Conservation (phyloP, 2,113 vertebrate genomes). For the Noctilio leporinus region DNA sequence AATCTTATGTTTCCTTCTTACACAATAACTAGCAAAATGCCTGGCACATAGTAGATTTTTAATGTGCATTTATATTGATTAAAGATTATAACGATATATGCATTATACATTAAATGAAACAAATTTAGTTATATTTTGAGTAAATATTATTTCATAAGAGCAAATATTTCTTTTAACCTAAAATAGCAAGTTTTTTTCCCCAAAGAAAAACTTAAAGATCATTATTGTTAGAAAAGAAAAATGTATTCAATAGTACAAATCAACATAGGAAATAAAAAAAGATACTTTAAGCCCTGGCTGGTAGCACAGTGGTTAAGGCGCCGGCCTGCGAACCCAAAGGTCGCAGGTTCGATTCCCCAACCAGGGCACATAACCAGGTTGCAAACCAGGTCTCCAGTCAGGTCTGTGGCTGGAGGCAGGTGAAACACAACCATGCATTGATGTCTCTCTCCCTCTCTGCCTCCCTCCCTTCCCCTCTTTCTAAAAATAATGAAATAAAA, state of each 20-base stretch:
- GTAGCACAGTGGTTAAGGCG: no score
- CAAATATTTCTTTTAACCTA: not conserved
- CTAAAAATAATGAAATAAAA: no score
- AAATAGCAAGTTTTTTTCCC: not conserved
- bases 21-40: not conserved
- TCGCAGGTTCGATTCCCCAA: no score
- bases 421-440: no score
- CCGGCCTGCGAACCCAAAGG: no score
- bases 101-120: not conserved
- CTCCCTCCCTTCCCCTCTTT: no score
- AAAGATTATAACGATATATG: not conserved
- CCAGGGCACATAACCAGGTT: no score
- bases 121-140: not conserved
- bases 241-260: not conserved
- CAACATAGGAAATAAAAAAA: not conserved
- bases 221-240: not conserved
- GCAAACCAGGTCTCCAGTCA: no score
- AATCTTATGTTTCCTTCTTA: not conserved
- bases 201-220: not conserved
- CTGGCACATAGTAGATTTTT: not conserved
- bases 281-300: no score
- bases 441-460: no score
- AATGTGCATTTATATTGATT: not conserved
- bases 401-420: no score
- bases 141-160: not conserved